Percentiles rank a stretch among this genome's conserved stretches.
Conservation (phyloP, 37 sponge, comb jelly and placozoan genomes). For the Hexactinellida sp. region DNA sequence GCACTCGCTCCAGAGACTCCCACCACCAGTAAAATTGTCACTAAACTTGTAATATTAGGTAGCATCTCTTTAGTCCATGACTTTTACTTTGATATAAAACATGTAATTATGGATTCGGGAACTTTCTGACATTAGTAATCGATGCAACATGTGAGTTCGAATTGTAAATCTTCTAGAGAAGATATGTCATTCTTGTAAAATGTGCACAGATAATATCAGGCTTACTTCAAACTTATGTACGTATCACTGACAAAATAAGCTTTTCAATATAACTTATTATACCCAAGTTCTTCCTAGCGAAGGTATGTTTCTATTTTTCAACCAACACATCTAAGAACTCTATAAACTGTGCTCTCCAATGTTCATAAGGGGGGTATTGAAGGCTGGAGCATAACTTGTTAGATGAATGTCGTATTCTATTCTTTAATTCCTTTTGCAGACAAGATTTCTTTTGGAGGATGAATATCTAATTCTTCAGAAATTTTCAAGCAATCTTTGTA, state of each 20-base stretch:
- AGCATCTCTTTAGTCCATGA: conserved; percentile 12
- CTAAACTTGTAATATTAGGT: background rate
- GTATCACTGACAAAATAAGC: background rate
- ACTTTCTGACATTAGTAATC: conserved; percentile 1
- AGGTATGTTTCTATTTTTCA: conserved; percentile 3
- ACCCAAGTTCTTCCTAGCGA: background rate
- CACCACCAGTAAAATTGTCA: background rate
- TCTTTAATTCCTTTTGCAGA: background rate
- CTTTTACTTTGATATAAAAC: background rate
- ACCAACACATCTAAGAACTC: conserved; percentile 9
- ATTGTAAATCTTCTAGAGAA: conserved; percentile 9
- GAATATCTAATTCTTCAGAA: conserved; percentile 7
- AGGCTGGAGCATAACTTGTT: conserved; percentile 19
- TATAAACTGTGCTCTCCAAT: conserved; percentile 10
- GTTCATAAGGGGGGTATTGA: background rate
- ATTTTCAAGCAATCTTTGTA: conserved; percentile 15
- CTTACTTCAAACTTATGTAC: background rate
- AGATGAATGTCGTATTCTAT: conserved; percentile 15
- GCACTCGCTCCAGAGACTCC: conserved; percentile 6
- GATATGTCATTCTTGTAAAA: conserved; percentile 15
- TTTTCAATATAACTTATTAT: conserved; percentile 5
- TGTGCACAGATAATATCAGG: background rate
- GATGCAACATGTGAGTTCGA: background rate
- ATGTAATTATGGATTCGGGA: background rate
- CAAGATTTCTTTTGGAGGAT: background rate